A percentile compares a stretch with the other conserved stretches of the same genome.
phyloP scores from a whole-genome alignment of 53 echinoderm and acorn worm genomes.

The Echinometra lucunter region DNA sequence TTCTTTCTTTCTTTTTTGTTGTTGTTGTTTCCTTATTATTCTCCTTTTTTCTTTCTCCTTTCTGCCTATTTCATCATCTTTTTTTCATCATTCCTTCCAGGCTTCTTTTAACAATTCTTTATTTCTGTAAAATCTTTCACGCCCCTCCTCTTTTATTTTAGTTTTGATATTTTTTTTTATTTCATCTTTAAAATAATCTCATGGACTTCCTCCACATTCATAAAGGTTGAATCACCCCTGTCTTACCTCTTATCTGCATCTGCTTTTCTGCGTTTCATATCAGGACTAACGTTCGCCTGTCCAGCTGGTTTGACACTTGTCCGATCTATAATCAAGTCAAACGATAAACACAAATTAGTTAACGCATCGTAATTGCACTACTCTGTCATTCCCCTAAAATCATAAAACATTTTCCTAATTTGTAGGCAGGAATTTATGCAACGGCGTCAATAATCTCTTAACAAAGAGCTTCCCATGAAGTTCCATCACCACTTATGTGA shows the following conservation, averaged over 20 bases:
- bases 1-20: too few species aligned
- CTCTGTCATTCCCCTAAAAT: not conserved
- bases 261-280: conserved; percentile 44
- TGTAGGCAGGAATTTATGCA: not conserved
- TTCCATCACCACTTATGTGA: not conserved
- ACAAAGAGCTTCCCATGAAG: not conserved
- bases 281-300: conserved; percentile 8
- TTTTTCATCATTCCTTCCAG: too few species aligned
- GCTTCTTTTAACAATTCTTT: too few species aligned
- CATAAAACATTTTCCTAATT: not conserved
- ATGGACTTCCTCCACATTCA: not conserved
- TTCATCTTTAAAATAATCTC: too few species aligned
- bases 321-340: conserved; percentile 13
- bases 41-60: too few species aligned
- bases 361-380: not conserved
- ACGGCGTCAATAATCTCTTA: conserved; percentile 12
- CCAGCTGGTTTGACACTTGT: conserved; percentile 25
- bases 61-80: too few species aligned
- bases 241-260: conserved; percentile 44
- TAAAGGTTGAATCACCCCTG: not conserved
- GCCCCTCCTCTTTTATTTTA: too few species aligned
- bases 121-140: too few species aligned
- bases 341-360: conserved; percentile 15
- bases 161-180: too few species aligned
- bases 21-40: too few species aligned